Conservation (phyloP, 2,888 invertebrate species). For the Hirtodrosophila histrioides region DNA sequence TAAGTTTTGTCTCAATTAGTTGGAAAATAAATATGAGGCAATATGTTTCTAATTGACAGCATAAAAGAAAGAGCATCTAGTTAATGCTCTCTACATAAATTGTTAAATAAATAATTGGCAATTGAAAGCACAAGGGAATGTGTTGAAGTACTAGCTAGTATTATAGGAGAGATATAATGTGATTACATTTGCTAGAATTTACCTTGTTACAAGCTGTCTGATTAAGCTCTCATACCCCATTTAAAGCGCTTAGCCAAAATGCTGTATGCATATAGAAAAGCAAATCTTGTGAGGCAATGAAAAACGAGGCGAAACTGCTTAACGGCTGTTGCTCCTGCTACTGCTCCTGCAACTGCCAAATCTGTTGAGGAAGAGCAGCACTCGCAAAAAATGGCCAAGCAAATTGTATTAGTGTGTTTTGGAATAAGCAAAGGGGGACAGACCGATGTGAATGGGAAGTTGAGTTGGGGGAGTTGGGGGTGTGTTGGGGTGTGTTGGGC, state of each 20-base stretch:
- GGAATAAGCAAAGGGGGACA: constrained; percentile 7
- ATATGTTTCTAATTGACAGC: too few species aligned
- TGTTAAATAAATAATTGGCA: neutral
- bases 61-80: too few species aligned
- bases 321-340: constrained; percentile 58
- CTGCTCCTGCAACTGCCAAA: constrained; percentile 29
- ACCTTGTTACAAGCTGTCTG: constrained; percentile 11
- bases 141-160: too few species aligned
- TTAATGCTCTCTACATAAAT: neutral
- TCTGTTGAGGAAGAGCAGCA: constrained; percentile 4
- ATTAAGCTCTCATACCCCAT: constrained; percentile 21
- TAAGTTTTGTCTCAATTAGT: neutral
- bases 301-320: constrained; percentile 73
- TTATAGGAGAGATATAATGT: too few species aligned
- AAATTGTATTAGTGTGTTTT: constrained; percentile 57
- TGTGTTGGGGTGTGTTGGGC: constrained; percentile 15
- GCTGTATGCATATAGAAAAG: constrained; percentile 42
- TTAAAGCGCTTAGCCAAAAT: neutral
- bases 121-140: neutral
- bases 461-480: neutral
- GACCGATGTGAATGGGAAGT: neutral
- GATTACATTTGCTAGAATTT: neutral
- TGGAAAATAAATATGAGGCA: neutral
- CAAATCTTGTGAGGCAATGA: constrained; percentile 71
- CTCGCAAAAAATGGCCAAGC: constrained; percentile 50